A percentile compares a stretch with the other conserved stretches of the same genome.
Conservation (phyloP, 2,888 invertebrate species). For the Neoscelio sp. region DNA sequence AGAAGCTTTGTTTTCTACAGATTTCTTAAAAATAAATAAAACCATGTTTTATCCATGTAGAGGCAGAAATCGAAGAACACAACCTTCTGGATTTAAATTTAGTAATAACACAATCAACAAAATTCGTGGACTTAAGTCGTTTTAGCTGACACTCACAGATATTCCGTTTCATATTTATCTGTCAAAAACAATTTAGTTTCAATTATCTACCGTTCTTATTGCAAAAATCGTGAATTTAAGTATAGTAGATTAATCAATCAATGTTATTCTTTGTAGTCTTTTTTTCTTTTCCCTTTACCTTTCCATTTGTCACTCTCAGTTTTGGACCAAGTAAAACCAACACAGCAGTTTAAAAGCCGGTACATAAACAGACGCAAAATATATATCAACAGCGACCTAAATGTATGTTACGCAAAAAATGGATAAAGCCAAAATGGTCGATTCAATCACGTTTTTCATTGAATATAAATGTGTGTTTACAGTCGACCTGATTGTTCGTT, state of each 20-base stretch:
- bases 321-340: constrained; percentile 2
- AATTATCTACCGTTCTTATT: not conserved
- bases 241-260: constrained; percentile 45
- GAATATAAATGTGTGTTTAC: constrained; percentile 36
- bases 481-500: constrained; percentile 39
- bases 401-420: constrained; percentile 8
- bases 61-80: too few species aligned
- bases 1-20: too few species aligned
- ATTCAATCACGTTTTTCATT: constrained; percentile 19
- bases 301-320: not conserved
- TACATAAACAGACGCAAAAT: constrained; percentile 11
- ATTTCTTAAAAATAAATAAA: too few species aligned
- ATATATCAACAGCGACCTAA: not conserved
- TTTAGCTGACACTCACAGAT: too few species aligned
- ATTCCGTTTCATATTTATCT: too few species aligned
- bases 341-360: constrained; percentile 21
- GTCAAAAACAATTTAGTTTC: too few species aligned
- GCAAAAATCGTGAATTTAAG: constrained; percentile 8
- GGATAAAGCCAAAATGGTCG: not conserved
- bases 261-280: constrained; percentile 38
- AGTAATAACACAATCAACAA: too few species aligned
- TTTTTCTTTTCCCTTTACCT: constrained; percentile 12
- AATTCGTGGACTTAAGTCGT: too few species aligned
- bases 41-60: too few species aligned
- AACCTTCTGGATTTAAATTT: too few species aligned